A percentile compares a stretch with the other conserved stretches of the same genome.
Conservation (phyloP, 2,797 vertebrate species). For the Pseudochirops cupreus region DNA sequence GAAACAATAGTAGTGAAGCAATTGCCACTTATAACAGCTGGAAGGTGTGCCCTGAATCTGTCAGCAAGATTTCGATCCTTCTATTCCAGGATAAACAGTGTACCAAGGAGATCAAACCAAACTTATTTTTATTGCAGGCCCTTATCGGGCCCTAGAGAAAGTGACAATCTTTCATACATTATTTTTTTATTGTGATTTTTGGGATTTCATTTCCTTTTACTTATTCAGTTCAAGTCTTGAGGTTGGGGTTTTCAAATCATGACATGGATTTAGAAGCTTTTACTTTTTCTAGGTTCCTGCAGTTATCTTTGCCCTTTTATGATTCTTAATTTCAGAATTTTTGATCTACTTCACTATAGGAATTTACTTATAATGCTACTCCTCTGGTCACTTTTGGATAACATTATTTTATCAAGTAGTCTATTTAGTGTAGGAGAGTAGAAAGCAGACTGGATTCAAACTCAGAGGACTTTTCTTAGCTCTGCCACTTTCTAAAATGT, state of each 20-base stretch:
- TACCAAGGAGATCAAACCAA: slow-evolving; percentile 80
- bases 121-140: slow-evolving; percentile 78
- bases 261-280: slow-evolving; percentile 79
- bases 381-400: slow-evolving; percentile 33
- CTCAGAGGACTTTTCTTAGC: background rate
- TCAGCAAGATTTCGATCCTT: slow-evolving; percentile 83
- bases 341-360: slow-evolving; percentile 56
- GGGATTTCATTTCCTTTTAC: slow-evolving; percentile 73
- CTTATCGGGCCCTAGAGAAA: slow-evolving; percentile 78
- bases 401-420: background rate
- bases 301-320: background rate
- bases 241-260: slow-evolving; percentile 64
- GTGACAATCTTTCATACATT: slow-evolving; percentile 74
- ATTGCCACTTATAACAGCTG: slow-evolving; percentile 78
- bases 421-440: background rate
- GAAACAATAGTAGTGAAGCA: slow-evolving; percentile 73
- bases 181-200: slow-evolving; percentile 74
- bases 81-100: slow-evolving; percentile 79
- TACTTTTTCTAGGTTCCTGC: slow-evolving; percentile 63
- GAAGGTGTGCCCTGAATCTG: slow-evolving; percentile 84
- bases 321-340: slow-evolving; percentile 70
- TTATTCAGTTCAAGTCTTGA: slow-evolving; percentile 66
- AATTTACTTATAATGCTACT: slow-evolving; percentile 7
- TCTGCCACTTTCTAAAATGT: background rate
- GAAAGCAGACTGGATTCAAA: background rate